A percentile compares a stretch with the other conserved stretches of the same genome.
phyloP scores from a whole-genome alignment of 37 sponge, comb jelly and placozoan genomes.

The Agelas oroides region DNA sequence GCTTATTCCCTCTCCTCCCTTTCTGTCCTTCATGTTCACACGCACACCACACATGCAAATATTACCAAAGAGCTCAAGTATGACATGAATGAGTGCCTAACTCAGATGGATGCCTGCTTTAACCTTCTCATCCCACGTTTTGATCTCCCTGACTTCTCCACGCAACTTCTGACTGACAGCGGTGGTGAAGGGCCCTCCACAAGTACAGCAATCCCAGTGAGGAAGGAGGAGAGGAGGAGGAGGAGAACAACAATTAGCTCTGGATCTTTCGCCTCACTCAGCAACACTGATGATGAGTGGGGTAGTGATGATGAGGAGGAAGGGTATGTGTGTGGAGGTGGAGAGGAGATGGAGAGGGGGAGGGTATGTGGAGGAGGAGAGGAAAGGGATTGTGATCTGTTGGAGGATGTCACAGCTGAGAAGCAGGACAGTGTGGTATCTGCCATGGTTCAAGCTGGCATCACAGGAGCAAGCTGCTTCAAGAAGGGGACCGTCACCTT shows the following conservation, averaged over 20 bases:
- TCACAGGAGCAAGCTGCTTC: too few species aligned
- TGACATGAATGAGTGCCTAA: constrained; percentile 64
- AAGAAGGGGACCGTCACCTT: too few species aligned
- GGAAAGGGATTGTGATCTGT: not conserved
- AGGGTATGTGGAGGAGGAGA: constrained; percentile 20
- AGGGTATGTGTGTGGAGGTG: not conserved
- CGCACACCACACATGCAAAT: too few species aligned
- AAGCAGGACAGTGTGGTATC: too few species aligned
- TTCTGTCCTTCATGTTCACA: too few species aligned
- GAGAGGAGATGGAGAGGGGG: constrained; percentile 7
- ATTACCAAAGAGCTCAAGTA: constrained; percentile 20
- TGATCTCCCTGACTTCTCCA: constrained; percentile 38
- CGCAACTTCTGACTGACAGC: not conserved
- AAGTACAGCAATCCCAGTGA: not conserved
- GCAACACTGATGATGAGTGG: not conserved
- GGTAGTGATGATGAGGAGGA: not conserved
- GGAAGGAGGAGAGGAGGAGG: not conserved
- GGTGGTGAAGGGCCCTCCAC: not conserved
- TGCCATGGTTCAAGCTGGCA: too few species aligned
- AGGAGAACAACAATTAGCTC: constrained; percentile 13
- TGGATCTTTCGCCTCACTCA: not conserved
- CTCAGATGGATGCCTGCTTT: constrained; percentile 76
- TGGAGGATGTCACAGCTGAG: too few species aligned
- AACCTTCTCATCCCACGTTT: constrained; percentile 75
- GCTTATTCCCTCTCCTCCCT: too few species aligned